These are phyloP conservation scores for Pseudomyrmex pallidus DNA, from an alignment of 1,140 invertebrate genomes.

Conservation along the genomic window DNA sequence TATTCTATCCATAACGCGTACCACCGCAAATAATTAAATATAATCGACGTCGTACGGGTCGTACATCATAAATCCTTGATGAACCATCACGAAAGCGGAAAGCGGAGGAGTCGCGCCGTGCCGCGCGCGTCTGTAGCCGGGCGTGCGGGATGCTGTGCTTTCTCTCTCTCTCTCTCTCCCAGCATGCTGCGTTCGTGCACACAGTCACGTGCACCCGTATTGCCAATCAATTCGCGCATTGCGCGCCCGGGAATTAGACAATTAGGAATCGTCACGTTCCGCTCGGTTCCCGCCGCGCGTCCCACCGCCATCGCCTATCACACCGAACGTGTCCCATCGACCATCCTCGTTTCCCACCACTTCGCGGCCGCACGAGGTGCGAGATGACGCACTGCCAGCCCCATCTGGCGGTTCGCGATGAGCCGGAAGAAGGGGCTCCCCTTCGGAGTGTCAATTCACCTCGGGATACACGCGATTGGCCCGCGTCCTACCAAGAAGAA, in stretches of 20 bases:
- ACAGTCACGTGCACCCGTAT: constrained; percentile 71
- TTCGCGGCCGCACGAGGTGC: not conserved
- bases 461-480: constrained; percentile 66
- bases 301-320: constrained; percentile 56
- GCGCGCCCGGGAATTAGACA: constrained; percentile 84
- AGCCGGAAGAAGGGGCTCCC: constrained; percentile 34
- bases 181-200: constrained; percentile 4
- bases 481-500: constrained; percentile 40
- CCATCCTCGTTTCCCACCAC: constrained; percentile 55
- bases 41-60: constrained; percentile 7
- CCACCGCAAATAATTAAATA: constrained; percentile 29
- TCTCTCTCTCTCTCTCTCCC: not conserved
- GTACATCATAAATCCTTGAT: constrained; percentile 65
- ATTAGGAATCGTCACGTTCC: constrained; percentile 85
- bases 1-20: constrained; percentile 2
- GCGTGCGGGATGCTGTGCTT: too few relatives aligned
- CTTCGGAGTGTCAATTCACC: constrained; percentile 19
- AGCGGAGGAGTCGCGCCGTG: not conserved
- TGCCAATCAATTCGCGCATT: constrained; percentile 83
- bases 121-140: too few relatives aligned
- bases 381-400: constrained; percentile 14
- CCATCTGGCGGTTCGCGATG: constrained; percentile 60
- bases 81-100: constrained; percentile 9
- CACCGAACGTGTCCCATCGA: constrained; percentile 48
- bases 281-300: constrained; percentile 52